Evolutionary conservation across 1,140 invertebrate species (phyloP).

Genomic region (Neodiprion pinetum): DNA sequence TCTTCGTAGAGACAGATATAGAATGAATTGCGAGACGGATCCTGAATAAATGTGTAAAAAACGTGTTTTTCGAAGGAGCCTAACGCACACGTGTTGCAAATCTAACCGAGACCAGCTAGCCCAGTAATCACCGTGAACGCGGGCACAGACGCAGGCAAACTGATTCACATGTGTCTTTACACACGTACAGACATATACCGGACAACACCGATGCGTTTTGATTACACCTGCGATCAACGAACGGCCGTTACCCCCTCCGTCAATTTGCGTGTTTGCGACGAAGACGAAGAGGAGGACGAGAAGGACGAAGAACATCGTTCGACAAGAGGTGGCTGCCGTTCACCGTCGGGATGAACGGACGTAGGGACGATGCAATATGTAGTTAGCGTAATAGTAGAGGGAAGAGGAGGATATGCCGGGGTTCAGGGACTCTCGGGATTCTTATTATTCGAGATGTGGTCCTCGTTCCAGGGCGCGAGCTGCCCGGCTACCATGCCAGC

Average conservation of each 20-base stretch:
- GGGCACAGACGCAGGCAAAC: background rate
- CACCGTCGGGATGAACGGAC: background rate
- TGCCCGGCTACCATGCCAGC: background rate
- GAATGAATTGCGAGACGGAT: no score
- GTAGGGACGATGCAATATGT: background rate
- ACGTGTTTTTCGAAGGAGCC: no score
- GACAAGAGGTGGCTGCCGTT: background rate
- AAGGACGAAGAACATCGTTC: background rate
- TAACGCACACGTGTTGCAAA: no score
- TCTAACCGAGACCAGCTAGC: no score
- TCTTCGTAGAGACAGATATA: no score
- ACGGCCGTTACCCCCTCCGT: background rate
- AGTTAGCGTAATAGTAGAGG: slow-evolving; percentile 5
- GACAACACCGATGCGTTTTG: background rate
- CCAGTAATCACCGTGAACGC: no score
- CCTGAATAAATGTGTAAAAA: no score
- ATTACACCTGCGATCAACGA: background rate
- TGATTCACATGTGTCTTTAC: background rate
- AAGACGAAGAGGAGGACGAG: background rate
- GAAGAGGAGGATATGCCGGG: background rate
- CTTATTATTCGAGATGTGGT: background rate
- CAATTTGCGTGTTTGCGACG: slow-evolving; percentile 3
- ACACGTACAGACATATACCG: background rate
- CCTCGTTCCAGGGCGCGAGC: background rate
- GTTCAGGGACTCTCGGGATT: background rate